These are phyloP conservation scores for Pollenia angustigena DNA, from an alignment of 2,888 invertebrate species.

Conservation along the genomic window DNA sequence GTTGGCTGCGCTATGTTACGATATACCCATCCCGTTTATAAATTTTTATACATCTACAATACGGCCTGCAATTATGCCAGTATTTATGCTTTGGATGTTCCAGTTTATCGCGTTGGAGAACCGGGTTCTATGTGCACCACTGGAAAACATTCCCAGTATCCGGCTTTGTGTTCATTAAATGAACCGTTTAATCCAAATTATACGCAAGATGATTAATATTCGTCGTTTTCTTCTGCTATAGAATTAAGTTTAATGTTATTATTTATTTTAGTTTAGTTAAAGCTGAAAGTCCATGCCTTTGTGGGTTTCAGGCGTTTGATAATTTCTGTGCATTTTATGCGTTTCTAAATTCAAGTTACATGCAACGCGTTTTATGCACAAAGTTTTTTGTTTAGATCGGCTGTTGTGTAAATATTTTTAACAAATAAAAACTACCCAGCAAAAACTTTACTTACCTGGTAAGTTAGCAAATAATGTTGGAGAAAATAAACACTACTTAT, in stretches of 20 bases:
- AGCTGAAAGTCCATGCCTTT: too few species aligned
- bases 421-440: too few species aligned
- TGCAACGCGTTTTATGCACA: too few species aligned
- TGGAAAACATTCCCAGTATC: constrained; percentile 79
- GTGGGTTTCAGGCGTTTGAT: too few species aligned
- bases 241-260: neutral
- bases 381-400: too few species aligned
- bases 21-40: constrained; percentile 80
- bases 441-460: too few species aligned
- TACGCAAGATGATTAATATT: constrained; percentile 23
- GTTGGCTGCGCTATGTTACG: constrained; percentile 83
- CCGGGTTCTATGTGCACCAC: constrained; percentile 81
- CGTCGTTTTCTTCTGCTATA: too few species aligned
- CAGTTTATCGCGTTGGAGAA: constrained; percentile 81
- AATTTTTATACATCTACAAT: constrained; percentile 80
- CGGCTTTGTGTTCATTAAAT: constrained; percentile 80
- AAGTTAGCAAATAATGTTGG: too few species aligned
- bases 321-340: too few species aligned
- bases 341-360: too few species aligned
- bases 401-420: too few species aligned
- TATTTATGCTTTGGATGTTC: constrained; percentile 80
- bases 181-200: constrained; percentile 83
- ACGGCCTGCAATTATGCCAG: constrained; percentile 83
- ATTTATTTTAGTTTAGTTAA: neutral
- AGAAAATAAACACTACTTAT: too few species aligned